Evolutionary conservation across 2,797 vertebrate genomes (phyloP), one percentile per base, ranked within the genome.

Genomic region (Epinephelus coioides): DNA sequence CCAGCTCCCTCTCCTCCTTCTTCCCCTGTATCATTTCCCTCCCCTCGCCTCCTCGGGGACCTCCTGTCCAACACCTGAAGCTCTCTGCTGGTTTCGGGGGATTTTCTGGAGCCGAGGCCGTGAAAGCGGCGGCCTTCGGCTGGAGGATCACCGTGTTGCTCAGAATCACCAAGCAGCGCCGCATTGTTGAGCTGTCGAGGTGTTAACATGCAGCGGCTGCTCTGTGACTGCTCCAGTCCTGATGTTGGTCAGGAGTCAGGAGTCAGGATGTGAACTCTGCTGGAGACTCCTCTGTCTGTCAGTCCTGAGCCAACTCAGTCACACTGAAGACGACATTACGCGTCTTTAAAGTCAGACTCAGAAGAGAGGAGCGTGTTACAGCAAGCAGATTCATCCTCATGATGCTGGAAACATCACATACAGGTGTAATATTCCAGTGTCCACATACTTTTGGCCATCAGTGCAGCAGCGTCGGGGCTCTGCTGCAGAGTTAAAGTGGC

Each of bases 91-190:
- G 82, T 79, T 83, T 7, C 51, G 8, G 47, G 54, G 81, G 79
- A 86, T 90, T 91, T 91, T 88, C 76, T 88, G 88, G 82, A 66
- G 75, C 79, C 11, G 51, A 81, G 82, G 82, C 88, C 86, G 55
- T 82, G 86, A 90, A 89, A 90, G 79, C 53, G 3, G 1, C 17
- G 51, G 66, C 88, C 85, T 86, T 87, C 70, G 15, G 70, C 72
- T 61, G 67, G 83, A 77, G 77, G 68, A 83, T 84, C 56, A 72
- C 69, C 0, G 81, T 76, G 69, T 83, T 18, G 54, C 69, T 83
- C 76, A 67, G 91, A 90, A 89, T 91, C 69, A 61, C 51, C 81
- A 84, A 88, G 69, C 57, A 34, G 12, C 0, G 5, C 46, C 17
- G 9, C 11, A 60, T 23, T 27, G 69, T 21, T 0, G 65, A n/a